phyloP scores from a whole-genome alignment of 1,140 invertebrate genomes.

The Zaprionus ornatus region DNA sequence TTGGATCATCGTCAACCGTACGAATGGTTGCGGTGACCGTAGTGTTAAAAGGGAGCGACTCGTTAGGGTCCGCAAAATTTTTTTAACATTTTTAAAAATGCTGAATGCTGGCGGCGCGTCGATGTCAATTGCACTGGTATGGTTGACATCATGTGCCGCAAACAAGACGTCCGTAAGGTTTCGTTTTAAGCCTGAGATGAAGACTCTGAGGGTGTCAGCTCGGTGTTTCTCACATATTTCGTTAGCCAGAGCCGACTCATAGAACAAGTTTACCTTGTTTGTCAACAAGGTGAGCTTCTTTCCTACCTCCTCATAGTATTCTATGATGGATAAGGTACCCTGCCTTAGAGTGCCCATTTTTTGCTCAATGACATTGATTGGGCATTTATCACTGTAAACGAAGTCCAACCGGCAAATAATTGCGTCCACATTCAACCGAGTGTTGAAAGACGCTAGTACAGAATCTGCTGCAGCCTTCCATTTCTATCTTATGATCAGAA shows the following conservation, averaged over 20 bases:
- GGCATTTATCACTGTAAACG: not conserved
- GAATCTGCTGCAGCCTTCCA: not conserved
- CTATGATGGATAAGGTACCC: not conserved
- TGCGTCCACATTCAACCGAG: not conserved
- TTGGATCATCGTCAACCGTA: too few relatives aligned
- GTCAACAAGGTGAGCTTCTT: not conserved
- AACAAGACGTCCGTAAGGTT: not conserved
- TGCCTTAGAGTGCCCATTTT: not conserved
- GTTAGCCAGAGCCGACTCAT: not conserved
- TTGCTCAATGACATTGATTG: not conserved
- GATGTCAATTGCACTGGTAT: not conserved
- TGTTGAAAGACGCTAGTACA: not conserved
- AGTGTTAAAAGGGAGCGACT: too few relatives aligned
- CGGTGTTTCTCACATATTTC: not conserved
- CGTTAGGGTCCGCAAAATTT: not conserved
- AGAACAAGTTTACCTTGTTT: not conserved
- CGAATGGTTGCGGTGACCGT: too few relatives aligned
- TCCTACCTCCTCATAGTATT: not conserved
- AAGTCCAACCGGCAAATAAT: not conserved
- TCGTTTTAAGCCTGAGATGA: not conserved
- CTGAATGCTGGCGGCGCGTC: not conserved
- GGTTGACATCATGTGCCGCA: not conserved
- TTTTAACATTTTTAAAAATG: constrained; percentile 3
- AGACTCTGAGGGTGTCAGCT: not conserved
- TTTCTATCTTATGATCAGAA: not conserved